Percentiles rank a stretch among this genome's conserved stretches.
These are phyloP conservation scores for Mormyrops boulengeri DNA, from an alignment of 2,797 vertebrate species.

Conservation along the genomic window DNA sequence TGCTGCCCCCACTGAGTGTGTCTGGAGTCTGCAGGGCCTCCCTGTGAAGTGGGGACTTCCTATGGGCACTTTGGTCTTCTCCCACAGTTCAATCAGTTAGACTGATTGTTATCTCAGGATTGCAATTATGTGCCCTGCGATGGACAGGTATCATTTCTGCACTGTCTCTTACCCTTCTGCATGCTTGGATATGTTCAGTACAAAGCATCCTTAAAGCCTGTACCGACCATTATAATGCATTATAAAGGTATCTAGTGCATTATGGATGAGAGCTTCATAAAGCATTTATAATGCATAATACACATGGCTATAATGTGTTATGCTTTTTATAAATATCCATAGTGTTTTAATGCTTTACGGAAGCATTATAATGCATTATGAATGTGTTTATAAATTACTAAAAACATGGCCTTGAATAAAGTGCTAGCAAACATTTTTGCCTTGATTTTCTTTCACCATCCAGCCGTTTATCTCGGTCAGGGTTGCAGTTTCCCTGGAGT, in stretches of 20 bases:
- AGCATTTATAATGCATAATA: neutral
- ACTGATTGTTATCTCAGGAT: neutral
- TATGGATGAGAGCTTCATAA: neutral
- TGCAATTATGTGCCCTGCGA: neutral
- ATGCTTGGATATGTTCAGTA: neutral
- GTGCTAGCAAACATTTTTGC: neutral
- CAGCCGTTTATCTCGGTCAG: neutral
- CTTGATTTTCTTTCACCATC: neutral
- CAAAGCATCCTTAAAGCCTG: neutral
- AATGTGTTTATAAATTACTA: neutral
- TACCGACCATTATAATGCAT: neutral
- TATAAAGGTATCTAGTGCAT: neutral
- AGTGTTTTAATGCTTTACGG: neutral
- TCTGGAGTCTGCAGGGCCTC: neutral
- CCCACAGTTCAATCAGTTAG: neutral
- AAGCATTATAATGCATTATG: neutral
- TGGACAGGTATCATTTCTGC: neutral
- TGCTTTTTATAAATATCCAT: neutral
- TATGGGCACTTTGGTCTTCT: neutral
- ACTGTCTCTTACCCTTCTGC: neutral
- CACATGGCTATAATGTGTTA: neutral
- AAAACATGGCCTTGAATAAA: neutral
- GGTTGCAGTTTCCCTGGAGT: neutral
- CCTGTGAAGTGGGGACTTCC: neutral
- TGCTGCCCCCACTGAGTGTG: neutral